Evolutionary conservation across 1,140 invertebrate species (phyloP), one percentile per base, ranked within the genome.

Genomic region (Drosophila quadrilineata): DNA sequence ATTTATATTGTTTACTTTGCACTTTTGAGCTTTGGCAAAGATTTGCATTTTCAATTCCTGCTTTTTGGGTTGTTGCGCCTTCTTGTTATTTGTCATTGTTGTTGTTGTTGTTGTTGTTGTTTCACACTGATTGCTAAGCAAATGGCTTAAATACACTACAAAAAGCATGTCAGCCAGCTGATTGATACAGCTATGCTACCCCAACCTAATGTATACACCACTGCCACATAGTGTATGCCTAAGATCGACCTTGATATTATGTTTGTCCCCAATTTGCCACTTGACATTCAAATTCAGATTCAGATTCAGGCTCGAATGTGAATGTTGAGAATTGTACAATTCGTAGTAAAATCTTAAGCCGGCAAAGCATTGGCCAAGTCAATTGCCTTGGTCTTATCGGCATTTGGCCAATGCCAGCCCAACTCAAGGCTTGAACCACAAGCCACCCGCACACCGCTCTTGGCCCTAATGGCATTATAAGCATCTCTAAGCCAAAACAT

Each of bases 1-100:
- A 63, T 68, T 68, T 64, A 56, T 63, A 56, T 68, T 84, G 74
- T 84, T 77, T 85, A 48, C 82, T 77, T 77, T 85, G 73, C 77
- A 82, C 69, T 82, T 82, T 82, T 73, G 77, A 77, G 77, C 73
- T 73, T 64, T 82, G 56, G 59, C 69, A 71, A 73, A 84, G 77
- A 82, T 82, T 82, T 82, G 64, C 77, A 84, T 84, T 82, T 85
- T 85, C 79, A 84, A 84, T 84, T 85, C 71, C 46, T 59, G 36
- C 43, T 72, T 48, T 46, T 40, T 24, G 22, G 16, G 24, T 28
- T 53, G 8, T 1, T 46, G 40, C n/a, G n/a, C n/a, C n/a, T n/a
- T 12, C 9, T 26, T 14, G 10, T 43, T n/a, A 1, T 43, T 29
- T 29, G 33, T 26, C 21, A 6, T 46, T 28, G n/a, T n/a, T n/a